Base-by-base conservation (phyloP, 2,797 vertebrate species). In the Lepidocolaptes lacrymiger region DNA sequence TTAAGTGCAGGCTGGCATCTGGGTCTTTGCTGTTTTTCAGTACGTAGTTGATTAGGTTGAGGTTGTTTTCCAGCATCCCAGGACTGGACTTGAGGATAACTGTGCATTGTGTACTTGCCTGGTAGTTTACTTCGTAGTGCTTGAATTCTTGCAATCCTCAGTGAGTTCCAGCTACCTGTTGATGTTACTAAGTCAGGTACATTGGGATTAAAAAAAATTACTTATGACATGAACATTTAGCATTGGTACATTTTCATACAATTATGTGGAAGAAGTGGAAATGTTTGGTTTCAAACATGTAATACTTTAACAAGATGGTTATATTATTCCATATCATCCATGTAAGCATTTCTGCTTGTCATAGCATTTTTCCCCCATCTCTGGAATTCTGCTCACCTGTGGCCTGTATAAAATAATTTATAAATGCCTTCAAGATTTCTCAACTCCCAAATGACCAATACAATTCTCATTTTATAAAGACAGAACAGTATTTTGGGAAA, bases 161-260 rank as follows among this genome's bases (percentile, higher is more conserved):
- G 26, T 44, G 62, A 88, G 44, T 86, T 62, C 61, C 54, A 84
- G 79, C 43, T 68, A 46, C 48, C 62, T 86, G 73, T 95, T 46
- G 49, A 36, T 69, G 26, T 75, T 88, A 72, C 63, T 63, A 44
- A 3, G 13, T 75, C 83, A 89, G 41, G 23, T 61, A 72, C 34
- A 75, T 22, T 19, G 46, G 73, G 46, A 88, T 91, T 71, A 87
- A 80, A 81, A 49, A 91, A 79, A 87, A 92, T 82, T 89, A 66
- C 46, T 88, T 64, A 30, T 0, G 1, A 36, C 26, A 10, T 12
- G 14, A 7, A 1, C 3, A 1, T 67, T 94, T 82, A 64, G 34
- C 26, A 93, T 78, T 87, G 84, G 44, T 49, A 46, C 3, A 4
- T 54, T 63, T 30, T 87, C 44, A 21, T 92, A 94, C 91, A 92